Evolutionary conservation across 2,113 vertebrate species (phyloP), one percentile per base, ranked within the genome.

Genomic region (Uria lomvia): DNA sequence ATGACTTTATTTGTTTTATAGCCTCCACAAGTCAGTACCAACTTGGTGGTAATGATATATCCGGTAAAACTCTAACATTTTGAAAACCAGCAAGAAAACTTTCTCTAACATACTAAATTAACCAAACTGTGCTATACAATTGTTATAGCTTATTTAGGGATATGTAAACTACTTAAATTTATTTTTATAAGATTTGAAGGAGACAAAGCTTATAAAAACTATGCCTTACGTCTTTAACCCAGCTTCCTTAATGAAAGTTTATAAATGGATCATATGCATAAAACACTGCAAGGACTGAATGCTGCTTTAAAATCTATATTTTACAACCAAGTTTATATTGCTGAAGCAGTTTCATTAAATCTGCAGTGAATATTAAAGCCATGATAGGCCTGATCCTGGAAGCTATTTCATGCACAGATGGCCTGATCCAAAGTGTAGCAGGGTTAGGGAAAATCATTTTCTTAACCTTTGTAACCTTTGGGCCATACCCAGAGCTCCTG

Each of bases 1-100:
- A 98, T 98, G 98, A 97, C 98, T 98, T 98, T 98, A 98, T 98
- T 98, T 98, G 97, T 97, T 98, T 98, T 98, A 98, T 98, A 96
- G 97, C 93, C 97, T 98, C 92, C 76, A 95, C 94, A 97, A 98
- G 97, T 97, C 97, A 97, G 96, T 98, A 98, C 98, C 97, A 98
- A 97, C 97, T 97, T 97, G 92, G 96, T 96, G 92, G 97, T 97
- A 98, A 98, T 96, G 97, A 98, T 97, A 97, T 97, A 97, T 97
- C 98, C 91, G 23, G 94, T 95, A 98, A 97, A 98, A 97, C 95
- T 96, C 95, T 96, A 97, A 95, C 81, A 86, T 97, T 97, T 96
- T 88, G 60, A 95, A 98, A 98, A 96, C 47, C 76, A 97, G 77
- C 40, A 90, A 92, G 84, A 88, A 93, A 81, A 85, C 49, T 52